A percentile compares a stretch with the other conserved stretches of the same genome.
These are phyloP conservation scores for Drosophila takahashii DNA, from an alignment of 1,140 invertebrate species.

Conservation along the genomic window DNA sequence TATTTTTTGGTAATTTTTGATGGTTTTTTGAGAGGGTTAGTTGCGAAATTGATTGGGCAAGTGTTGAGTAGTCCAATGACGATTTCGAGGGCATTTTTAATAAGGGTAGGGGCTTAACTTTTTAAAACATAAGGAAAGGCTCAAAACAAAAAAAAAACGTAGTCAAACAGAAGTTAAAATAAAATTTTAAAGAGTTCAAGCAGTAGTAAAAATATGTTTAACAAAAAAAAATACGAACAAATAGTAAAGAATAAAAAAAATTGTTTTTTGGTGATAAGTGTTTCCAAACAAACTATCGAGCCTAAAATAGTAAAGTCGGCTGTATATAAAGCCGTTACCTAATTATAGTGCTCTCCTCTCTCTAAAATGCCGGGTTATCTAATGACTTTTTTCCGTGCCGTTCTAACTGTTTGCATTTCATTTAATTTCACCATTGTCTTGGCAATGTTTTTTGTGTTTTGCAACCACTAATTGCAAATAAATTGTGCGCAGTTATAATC, in stretches of 20 bases:
- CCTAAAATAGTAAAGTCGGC: constrained; percentile 4
- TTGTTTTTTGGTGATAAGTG: neutral
- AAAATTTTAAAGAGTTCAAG: no score
- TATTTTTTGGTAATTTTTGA: constrained; percentile 17
- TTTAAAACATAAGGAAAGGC: neutral
- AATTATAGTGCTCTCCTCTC: constrained; percentile 23
- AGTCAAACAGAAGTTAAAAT: no score
- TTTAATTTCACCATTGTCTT: constrained; percentile 44
- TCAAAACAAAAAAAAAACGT: neutral
- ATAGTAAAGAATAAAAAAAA: no score
- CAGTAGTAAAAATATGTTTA: no score
- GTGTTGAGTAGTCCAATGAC: constrained; percentile 33
- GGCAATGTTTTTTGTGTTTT: constrained; percentile 39
- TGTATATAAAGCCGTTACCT: constrained; percentile 12
- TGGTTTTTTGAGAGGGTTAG: constrained; percentile 15
- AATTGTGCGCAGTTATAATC: constrained; percentile 57
- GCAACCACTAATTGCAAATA: constrained; percentile 59
- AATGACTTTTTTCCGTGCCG: constrained; percentile 48
- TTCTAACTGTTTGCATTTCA: constrained; percentile 57
- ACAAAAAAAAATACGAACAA: no score
- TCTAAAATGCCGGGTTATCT: constrained; percentile 32
- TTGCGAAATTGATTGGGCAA: constrained; percentile 46
- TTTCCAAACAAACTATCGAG: constrained; percentile 9
- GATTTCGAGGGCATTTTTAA: constrained; percentile 30
- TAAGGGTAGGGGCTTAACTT: constrained; percentile 4